Percentiles rank a stretch among this genome's conserved stretches.
Conservation (phyloP, 2,888 invertebrate species). For the Brenthis hecate region DNA sequence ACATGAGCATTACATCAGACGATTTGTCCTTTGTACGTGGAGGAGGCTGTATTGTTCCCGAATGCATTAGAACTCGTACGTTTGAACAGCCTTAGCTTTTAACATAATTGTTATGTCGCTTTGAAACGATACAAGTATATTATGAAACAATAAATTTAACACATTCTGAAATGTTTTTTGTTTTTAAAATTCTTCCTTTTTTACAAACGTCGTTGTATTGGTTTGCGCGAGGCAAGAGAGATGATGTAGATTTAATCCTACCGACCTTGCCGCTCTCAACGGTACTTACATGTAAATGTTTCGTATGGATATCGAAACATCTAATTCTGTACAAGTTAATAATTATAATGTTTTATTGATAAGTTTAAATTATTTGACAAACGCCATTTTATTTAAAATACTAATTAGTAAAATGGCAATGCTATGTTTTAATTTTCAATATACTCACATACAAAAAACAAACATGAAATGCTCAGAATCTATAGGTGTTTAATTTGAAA, state of each 20-base stretch:
- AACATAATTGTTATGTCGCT: conserved; percentile 19
- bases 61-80: conserved; percentile 44
- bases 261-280: too few relatives aligned
- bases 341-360: too few relatives aligned
- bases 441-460: too few relatives aligned
- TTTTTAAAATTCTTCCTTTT: not conserved
- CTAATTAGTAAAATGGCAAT: too few relatives aligned
- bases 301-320: too few relatives aligned
- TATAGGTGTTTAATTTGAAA: not conserved
- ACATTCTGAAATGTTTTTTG: not conserved
- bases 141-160: conserved; percentile 12
- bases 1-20: conserved; percentile 70
- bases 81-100: conserved; percentile 13
- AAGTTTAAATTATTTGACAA: too few relatives aligned
- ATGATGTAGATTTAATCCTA: too few relatives aligned
- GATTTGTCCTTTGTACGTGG: conserved; percentile 67
- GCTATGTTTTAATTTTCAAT: too few relatives aligned
- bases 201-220: not conserved
- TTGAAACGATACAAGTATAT: conserved; percentile 1
- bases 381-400: too few relatives aligned
- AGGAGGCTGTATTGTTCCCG: conserved; percentile 37
- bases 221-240: not conserved
- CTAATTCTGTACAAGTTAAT: too few relatives aligned
- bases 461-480: too few relatives aligned
- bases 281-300: too few relatives aligned